Conservation (phyloP, 2,797 vertebrate species). For the Remorina albescens region DNA sequence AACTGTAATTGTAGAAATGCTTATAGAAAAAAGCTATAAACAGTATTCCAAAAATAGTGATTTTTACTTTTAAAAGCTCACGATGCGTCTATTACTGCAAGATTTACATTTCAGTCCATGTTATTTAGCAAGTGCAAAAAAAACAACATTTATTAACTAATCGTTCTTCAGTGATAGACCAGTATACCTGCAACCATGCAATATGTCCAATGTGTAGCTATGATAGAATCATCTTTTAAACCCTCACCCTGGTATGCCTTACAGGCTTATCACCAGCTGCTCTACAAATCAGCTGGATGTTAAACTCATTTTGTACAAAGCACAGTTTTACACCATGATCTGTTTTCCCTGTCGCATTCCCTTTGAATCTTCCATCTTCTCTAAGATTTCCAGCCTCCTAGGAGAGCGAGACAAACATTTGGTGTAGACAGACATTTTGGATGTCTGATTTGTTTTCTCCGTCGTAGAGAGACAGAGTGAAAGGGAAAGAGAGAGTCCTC, state of each 20-base stretch:
- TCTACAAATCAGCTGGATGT: constrained; percentile 47
- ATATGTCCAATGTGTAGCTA: neutral
- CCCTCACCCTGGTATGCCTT: neutral
- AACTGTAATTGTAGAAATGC: neutral
- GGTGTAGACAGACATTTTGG: constrained; percentile 63
- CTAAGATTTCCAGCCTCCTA: constrained; percentile 61
- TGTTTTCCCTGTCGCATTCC: constrained; percentile 57
- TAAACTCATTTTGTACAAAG: constrained; percentile 49
- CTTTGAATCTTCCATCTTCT: constrained; percentile 64
- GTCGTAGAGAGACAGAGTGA: constrained; percentile 60
- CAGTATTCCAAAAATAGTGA: neutral
- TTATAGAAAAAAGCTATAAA: neutral
- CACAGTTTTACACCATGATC: constrained; percentile 59
- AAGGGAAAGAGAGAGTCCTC: constrained; percentile 68
- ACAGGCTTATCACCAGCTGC: constrained; percentile 26
- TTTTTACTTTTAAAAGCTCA: neutral
- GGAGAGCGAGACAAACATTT: constrained; percentile 67
- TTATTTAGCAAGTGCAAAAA: neutral
- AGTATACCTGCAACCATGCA: neutral
- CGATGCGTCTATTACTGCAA: neutral
- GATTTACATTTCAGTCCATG: neutral
- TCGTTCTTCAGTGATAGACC: neutral
- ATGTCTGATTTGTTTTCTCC: constrained; percentile 76
- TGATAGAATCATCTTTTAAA: constrained; percentile 4
- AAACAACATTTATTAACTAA: neutral